These are phyloP conservation scores for Lasioglossum zephyrum DNA, from an alignment of 2,888 invertebrate genomes.

Conservation along the genomic window DNA sequence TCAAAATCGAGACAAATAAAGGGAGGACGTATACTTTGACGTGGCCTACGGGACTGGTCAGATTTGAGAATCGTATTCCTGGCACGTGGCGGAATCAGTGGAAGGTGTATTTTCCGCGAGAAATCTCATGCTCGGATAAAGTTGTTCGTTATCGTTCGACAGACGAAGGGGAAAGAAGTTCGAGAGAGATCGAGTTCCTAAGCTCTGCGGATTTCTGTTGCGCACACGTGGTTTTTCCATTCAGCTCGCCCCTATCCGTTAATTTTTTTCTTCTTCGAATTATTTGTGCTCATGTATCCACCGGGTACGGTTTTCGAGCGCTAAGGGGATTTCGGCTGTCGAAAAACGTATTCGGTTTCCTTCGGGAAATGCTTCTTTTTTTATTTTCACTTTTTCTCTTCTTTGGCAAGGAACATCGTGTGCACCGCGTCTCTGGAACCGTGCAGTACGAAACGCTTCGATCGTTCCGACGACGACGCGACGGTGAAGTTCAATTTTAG, in stretches of 20 bases:
- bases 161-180: conserved; percentile 57
- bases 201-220: background rate
- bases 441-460: background rate
- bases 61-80: conserved; percentile 60
- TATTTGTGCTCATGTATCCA: background rate
- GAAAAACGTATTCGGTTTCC: conserved; percentile 1
- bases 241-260: too few species aligned
- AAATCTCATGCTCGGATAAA: conserved; percentile 75
- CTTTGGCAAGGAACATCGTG: background rate
- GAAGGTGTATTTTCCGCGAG: conserved; percentile 74
- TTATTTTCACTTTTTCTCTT: background rate
- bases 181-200: conserved; percentile 27
- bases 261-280: background rate
- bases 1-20: conserved; percentile 35
- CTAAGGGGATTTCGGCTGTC: background rate
- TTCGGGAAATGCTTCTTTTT: background rate
- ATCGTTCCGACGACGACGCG: conserved; percentile 55
- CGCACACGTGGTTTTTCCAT: background rate
- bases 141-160: conserved; percentile 64
- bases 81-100: conserved; percentile 70
- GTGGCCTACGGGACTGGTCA: conserved; percentile 50
- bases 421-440: background rate
- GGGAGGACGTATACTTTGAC: conserved; percentile 32
- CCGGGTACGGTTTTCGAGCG: background rate
- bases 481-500: conserved; percentile 75